Evolutionary conservation across 2,113 vertebrate genomes (phyloP).

Genomic region (Crotalus tigris): DNA sequence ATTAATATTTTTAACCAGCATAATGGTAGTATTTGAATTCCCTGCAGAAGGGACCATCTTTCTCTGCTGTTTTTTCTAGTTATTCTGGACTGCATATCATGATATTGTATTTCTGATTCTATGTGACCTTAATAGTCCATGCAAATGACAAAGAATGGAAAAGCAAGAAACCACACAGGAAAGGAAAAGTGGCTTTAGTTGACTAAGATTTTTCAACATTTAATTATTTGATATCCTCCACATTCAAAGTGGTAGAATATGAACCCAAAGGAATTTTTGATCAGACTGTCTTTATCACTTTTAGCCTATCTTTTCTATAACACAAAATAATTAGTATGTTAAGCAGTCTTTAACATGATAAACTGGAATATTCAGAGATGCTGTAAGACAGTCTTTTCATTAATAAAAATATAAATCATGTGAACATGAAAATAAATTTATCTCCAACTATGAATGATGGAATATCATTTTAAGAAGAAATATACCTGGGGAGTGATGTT

Average conservation of each 20-base stretch:
- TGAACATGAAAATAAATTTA: background rate
- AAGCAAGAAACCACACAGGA: background rate
- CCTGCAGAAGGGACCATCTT: background rate
- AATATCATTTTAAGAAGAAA: background rate
- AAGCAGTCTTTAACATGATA: background rate
- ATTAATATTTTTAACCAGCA: background rate
- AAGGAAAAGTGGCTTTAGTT: background rate
- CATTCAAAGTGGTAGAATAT: background rate
- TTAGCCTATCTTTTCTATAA: background rate
- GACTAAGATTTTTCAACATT: background rate
- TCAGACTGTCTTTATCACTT: background rate
- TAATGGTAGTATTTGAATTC: background rate
- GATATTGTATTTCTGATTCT: background rate
- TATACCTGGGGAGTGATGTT: slow-evolving; percentile 92
- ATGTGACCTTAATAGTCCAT: background rate
- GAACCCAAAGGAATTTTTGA: background rate
- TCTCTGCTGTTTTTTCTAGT: background rate
- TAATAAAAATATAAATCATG: background rate
- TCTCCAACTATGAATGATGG: background rate
- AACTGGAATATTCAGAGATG: background rate
- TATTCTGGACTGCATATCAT: background rate
- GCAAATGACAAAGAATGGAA: background rate
- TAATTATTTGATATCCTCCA: background rate
- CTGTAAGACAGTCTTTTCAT: background rate
- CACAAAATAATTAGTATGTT: background rate